Percentiles rank a stretch among this genome's conserved stretches.
Evolutionary conservation across 2,888 invertebrate genomes (phyloP).

Genomic region (Thymelicus sylvestris): DNA sequence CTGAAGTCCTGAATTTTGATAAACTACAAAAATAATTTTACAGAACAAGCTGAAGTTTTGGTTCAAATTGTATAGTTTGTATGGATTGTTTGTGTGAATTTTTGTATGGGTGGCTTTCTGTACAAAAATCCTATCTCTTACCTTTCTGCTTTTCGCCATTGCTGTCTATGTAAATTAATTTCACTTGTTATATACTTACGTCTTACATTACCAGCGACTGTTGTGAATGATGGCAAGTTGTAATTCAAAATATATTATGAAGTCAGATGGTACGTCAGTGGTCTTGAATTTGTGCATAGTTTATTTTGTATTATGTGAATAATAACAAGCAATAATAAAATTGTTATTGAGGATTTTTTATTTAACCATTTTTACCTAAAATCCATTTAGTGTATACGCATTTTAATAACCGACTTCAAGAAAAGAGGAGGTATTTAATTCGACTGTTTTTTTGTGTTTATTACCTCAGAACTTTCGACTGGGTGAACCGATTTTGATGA

Average conservation of each 20-base stretch:
- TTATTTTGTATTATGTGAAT: conserved; percentile 89
- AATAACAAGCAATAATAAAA: conserved; percentile 87
- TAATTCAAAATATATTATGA: conserved; percentile 72
- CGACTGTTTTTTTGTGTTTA: too few species aligned
- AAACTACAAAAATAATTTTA: too few species aligned
- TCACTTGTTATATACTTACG: conserved; percentile 53
- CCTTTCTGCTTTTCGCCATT: conserved; percentile 8
- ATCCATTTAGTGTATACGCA: background rate
- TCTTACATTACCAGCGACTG: conserved; percentile 49
- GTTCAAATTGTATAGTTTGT: too few species aligned
- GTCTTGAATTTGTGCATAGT: conserved; percentile 86
- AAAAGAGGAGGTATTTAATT: too few species aligned
- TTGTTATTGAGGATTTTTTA: conserved; percentile 80
- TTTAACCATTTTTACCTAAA: conserved; percentile 6
- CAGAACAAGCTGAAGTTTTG: too few species aligned
- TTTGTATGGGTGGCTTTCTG: background rate
- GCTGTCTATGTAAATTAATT: conserved; percentile 61
- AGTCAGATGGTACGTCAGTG: conserved; percentile 73
- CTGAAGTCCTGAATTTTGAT: too few species aligned
- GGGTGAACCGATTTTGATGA: too few species aligned
- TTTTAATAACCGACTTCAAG: too few species aligned
- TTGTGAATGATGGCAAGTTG: conserved; percentile 59
- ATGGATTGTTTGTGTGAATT: too few species aligned
- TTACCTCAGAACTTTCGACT: too few species aligned
- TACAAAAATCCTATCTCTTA: background rate